Evolutionary conservation across 1,140 invertebrate species (phyloP), one percentile per base, ranked within the genome.

Genomic region (Zaprionus camerounensis): DNA sequence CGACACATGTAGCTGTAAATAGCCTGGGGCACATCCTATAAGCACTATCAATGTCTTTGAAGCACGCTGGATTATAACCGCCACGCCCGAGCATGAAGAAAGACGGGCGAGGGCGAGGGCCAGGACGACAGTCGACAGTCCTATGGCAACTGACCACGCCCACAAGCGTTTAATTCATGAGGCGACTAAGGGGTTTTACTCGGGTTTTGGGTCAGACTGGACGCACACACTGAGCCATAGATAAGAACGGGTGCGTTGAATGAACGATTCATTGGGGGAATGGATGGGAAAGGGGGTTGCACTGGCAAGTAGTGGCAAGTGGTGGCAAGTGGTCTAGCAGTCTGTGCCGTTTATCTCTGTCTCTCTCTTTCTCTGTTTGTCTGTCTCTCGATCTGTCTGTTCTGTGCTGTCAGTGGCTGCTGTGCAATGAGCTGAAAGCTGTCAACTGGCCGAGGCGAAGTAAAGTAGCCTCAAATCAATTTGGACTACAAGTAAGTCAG

Each of bases 401-500:
- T 46, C 66, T 65, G 57, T 69, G 62, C 6, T 44, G 58, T 63
- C 13, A 5, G 44, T 20, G 41, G 41, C 62, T 77, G 72, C 68
- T 77, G 70, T 71, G 72, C 78, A 85, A 85, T 85, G 75, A 81
- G 73, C 78, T 84, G 81, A 63, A 56, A 84, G 78, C 73, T 84
- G 82, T 84, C 64, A 71, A 63, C 67, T 68, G 70, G 62, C 76
- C 62, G 36, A 69, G 56, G 41, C 24, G 5, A 61, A 20, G 24
- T 46, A n/a, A 34, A 64, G 55, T 34, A 51, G 68, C 76, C 61
- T 79, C 74, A 81, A 85, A 72, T 85, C 71, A 85, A 81, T 85
- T 64, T 80, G 24, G 49, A 7, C 41, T 58, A 61, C 61, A 77
- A 68, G 55, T 49, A 71, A 76, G 65, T 80, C 64, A 41, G 44